phyloP scores from a whole-genome alignment of 2,113 vertebrate species.

The Stigmatopora argus region DNA sequence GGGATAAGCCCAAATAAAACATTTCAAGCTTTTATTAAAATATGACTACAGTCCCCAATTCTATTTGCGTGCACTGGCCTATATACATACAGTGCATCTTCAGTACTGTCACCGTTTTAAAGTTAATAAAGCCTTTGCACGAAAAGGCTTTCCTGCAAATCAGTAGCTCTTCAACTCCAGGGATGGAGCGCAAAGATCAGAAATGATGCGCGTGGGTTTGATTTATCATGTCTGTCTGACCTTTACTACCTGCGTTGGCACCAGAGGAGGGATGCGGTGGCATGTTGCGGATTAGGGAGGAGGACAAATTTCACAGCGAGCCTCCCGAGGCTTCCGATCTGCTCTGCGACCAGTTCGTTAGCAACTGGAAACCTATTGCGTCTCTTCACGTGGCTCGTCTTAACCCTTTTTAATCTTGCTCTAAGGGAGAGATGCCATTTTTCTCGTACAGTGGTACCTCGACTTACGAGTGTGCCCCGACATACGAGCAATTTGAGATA shows the following conservation, averaged over 20 bases:
- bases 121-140: constrained; percentile 38
- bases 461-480: not conserved
- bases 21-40: constrained; percentile 1
- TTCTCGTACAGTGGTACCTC: not conserved
- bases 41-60: not conserved
- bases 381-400: constrained; percentile 32
- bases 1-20: not conserved
- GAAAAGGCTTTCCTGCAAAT: constrained; percentile 31
- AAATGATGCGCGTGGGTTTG: constrained; percentile 56
- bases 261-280: not conserved
- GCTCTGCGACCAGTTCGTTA: constrained; percentile 24
- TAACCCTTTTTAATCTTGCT: constrained; percentile 19
- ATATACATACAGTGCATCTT: not conserved
- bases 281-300: not conserved
- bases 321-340: constrained; percentile 15
- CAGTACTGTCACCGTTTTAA: constrained; percentile 30
- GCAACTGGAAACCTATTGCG: constrained; percentile 18
- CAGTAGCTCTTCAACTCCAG: constrained; percentile 30
- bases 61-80: constrained; percentile 4
- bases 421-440: constrained; percentile 7
- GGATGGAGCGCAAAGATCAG: constrained; percentile 42
- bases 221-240: constrained; percentile 62
- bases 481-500: too few species aligned
- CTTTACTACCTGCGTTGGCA: constrained; percentile 60
- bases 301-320: not conserved